Evolutionary conservation across 1,140 invertebrate genomes (phyloP), one percentile per base, ranked within the genome.

Genomic region (Papilio machaon): DNA sequence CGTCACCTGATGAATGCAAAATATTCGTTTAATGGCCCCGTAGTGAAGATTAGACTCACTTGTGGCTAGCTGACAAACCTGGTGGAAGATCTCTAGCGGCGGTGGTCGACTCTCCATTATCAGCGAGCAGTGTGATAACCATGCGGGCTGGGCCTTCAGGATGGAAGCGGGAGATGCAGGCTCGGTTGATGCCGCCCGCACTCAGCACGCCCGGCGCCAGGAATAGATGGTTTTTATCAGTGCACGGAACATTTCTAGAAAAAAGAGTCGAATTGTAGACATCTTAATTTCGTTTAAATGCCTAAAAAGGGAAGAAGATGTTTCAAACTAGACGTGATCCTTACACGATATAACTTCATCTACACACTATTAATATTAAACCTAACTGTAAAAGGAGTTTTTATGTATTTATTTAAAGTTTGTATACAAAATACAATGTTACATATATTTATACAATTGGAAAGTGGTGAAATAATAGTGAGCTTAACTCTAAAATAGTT

Each of bases 161-260:
- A 76, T 88, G 81, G 85, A 94, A 94, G 19, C 92, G 80, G 70
- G 92, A 94, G 15, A 93, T 60, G 58, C 92, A 94, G 4, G 89
- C 91, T 11, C 90, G 80, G 82, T 85, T 92, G 54, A 52, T 86
- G 0, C 91, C 86, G 4, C 91, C 91, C 0, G 91, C 86, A 5
- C 90, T 85, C 3, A 94, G 85, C 13, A 92, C 90, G 0, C 92
- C 92, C 8, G 91, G 91, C 2, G 86, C 88, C 23, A 94, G 83
- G 81, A 94, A 90, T 23, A 93, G 73, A 82, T 94, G 90, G 84
- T 94, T 91, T 43, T 80, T 75, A 81, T 94, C 92, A 43, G 88
- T 87, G 70, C 92, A 94, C 54, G 90, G 90, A 35, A 81, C 85
- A 30, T n/a, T 10, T 8, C 85, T 89, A 84, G 6, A 80, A 80